phyloP scores from a whole-genome alignment of 2,113 vertebrate species.

The Platichthys flesus region DNA sequence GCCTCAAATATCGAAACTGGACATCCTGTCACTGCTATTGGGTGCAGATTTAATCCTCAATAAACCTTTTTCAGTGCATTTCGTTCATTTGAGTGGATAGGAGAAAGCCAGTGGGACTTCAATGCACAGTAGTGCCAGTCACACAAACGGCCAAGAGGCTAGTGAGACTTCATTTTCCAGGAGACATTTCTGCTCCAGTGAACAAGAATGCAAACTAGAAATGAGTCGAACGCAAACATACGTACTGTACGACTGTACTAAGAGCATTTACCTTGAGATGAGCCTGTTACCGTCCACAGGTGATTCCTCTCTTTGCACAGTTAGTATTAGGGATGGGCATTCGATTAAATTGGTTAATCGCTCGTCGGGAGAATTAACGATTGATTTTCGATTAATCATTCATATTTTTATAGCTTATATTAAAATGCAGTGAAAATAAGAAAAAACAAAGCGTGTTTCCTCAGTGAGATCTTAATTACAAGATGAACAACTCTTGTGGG shows the following conservation, averaged over 20 bases:
- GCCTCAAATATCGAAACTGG: constrained; percentile 28
- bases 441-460: no score
- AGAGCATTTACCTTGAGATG: neutral
- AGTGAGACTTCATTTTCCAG: constrained; percentile 19
- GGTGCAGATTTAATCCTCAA: constrained; percentile 54
- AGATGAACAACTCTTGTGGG: no score
- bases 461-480: no score
- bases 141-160: constrained; percentile 35
- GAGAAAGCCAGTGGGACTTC: constrained; percentile 31
- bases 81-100: constrained; percentile 32
- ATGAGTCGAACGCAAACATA: constrained; percentile 6
- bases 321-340: neutral
- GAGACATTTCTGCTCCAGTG: neutral
- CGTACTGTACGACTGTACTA: neutral
- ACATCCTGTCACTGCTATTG: constrained; percentile 25
- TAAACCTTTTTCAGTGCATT: constrained; percentile 50
- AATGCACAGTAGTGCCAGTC: constrained; percentile 33
- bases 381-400: no score
- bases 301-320: neutral
- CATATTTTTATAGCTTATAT: no score
- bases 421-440: no score
- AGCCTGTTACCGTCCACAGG: neutral
- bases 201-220: constrained; percentile 14
- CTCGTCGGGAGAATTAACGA: no score
- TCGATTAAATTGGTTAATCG: no score